Conservation (phyloP, 2,888 invertebrate species). For the Aporophyla nigra region DNA sequence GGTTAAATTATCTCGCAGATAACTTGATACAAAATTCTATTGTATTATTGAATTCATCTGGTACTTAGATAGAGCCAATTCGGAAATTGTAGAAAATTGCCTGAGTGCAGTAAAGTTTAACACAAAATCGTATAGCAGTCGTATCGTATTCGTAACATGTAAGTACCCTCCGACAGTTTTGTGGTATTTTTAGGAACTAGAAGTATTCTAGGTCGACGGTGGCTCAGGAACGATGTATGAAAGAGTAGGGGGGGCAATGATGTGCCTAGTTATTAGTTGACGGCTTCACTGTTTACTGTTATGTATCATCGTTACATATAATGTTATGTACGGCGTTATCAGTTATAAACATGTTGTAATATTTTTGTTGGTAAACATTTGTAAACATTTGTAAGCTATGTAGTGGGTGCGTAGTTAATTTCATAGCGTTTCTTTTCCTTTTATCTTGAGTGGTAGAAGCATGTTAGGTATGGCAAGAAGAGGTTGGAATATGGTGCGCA, state of each 20-base stretch:
- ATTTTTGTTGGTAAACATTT: not conserved
- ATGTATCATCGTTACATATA: not conserved
- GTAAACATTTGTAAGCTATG: not conserved
- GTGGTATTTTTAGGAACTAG: constrained; percentile 22
- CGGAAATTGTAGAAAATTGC: not conserved
- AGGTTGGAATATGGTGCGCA: not conserved
- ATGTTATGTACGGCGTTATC: not conserved
- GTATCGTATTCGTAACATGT: constrained; percentile 11
- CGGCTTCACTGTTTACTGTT: not conserved
- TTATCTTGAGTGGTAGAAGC: not conserved
- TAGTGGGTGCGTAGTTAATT: not conserved
- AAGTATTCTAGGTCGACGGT: not conserved
- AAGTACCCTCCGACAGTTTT: not conserved
- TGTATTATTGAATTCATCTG: not conserved
- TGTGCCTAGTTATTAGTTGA: constrained; percentile 5
- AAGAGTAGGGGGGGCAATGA: not conserved
- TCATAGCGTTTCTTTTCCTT: not conserved
- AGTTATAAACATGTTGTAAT: not conserved
- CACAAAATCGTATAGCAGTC: not conserved
- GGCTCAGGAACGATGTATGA: not conserved
- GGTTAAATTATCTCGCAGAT: not conserved
- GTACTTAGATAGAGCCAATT: not conserved
- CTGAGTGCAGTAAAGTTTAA: not conserved
- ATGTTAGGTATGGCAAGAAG: not conserved
- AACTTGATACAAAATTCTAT: no score